Conservation (phyloP, 2,888 invertebrate genomes). For the Phragmatobia fuliginosa region DNA sequence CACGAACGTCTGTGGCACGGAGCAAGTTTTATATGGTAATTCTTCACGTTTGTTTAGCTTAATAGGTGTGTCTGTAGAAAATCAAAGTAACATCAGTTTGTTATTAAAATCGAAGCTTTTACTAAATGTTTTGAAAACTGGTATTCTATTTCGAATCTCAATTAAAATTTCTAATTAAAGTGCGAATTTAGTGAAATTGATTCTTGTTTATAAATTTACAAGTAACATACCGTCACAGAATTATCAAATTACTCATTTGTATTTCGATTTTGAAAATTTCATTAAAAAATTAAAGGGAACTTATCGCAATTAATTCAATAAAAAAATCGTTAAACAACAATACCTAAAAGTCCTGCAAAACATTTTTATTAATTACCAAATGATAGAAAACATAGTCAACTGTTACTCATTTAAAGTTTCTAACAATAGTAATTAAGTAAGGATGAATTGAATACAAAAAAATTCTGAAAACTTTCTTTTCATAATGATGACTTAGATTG, state of each 20-base stretch:
- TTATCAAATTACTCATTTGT: too few species aligned
- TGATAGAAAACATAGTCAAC: background rate
- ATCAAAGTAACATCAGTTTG: conserved; percentile 2
- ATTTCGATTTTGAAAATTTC: background rate
- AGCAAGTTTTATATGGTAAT: conserved; percentile 20
- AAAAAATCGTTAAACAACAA: too few species aligned
- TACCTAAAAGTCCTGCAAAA: too few species aligned
- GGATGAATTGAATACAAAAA: background rate
- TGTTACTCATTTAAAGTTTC: too few species aligned
- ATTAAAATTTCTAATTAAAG: background rate
- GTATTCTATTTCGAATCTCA: background rate
- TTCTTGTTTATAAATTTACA: too few species aligned
- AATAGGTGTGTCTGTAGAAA: conserved; percentile 19
- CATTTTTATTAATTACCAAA: background rate
- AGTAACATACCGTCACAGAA: too few species aligned
- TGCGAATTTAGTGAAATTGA: too few species aligned
- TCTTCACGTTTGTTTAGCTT: conserved; percentile 7
- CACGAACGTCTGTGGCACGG: conserved; percentile 14
- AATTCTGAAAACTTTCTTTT: background rate
- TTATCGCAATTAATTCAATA: too few species aligned
- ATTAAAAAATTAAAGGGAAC: too few species aligned
- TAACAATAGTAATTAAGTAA: too few species aligned
- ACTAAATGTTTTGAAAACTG: background rate
- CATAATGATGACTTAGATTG: background rate
- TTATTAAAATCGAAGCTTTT: conserved; percentile 1